phyloP scores from a whole-genome alignment of 2,113 vertebrate genomes.

The Mustela nigripes region DNA sequence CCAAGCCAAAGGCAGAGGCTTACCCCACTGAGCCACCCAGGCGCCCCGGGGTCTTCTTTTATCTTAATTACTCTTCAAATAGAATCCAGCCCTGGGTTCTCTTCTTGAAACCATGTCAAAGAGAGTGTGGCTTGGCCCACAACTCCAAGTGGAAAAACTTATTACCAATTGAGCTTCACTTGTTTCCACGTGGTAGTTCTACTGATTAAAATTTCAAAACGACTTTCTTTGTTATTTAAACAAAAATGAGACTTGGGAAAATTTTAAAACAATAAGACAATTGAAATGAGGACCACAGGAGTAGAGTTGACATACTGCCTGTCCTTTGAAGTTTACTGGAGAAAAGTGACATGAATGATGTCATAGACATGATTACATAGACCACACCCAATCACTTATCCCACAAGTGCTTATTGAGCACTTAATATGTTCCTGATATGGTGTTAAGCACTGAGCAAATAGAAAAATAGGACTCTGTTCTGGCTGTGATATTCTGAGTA shows the following conservation, averaged over 20 bases:
- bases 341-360: background rate
- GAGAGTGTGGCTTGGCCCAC: background rate
- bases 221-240: slow-evolving; percentile 60
- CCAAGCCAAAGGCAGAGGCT: too few species aligned
- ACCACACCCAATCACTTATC: background rate
- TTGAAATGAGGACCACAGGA: background rate
- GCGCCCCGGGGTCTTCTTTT: background rate
- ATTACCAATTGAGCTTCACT: background rate
- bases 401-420: background rate
- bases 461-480: background rate
- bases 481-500: background rate
- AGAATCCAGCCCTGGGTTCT: background rate
- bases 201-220: slow-evolving; percentile 44
- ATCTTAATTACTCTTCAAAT: background rate
- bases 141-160: slow-evolving; percentile 10
- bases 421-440: background rate
- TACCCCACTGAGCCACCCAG: too few species aligned
- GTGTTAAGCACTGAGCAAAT: slow-evolving; percentile 2
- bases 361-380: background rate
- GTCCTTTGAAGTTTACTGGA: slow-evolving; percentile 5
- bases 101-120: background rate
- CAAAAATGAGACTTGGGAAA: background rate
- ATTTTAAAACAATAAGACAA: slow-evolving; percentile 45
- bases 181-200: slow-evolving; percentile 51
- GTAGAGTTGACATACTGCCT: background rate